Conservation (phyloP, 2,797 vertebrate species). For the Coracias cyanogaster region DNA sequence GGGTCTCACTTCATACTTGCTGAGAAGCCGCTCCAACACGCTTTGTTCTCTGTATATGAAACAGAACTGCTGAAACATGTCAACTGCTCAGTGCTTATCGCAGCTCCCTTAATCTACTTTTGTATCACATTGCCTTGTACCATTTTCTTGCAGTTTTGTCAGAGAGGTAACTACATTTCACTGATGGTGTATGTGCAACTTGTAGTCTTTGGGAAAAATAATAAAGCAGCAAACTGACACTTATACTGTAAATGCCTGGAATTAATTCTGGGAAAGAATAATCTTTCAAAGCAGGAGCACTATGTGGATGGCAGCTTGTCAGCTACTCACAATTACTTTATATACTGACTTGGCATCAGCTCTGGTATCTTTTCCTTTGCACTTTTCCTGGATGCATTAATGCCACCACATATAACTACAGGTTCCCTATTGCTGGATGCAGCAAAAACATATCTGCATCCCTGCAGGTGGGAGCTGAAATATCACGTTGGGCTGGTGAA, state of each 20-base stretch:
- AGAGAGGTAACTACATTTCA: background rate
- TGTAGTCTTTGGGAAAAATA: constrained; percentile 23
- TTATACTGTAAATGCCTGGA: constrained; percentile 3
- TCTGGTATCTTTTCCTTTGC: background rate
- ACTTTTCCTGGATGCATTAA: background rate
- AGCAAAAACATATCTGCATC: background rate
- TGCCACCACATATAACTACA: background rate
- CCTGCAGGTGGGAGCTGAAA: background rate
- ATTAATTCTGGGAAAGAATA: constrained; percentile 43
- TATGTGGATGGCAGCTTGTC: background rate
- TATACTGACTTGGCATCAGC: background rate
- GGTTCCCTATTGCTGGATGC: background rate
- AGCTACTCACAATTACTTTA: constrained; percentile 2
- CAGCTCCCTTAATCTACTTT: constrained; percentile 7
- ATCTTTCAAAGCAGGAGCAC: constrained; percentile 8
- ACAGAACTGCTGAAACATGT: constrained; percentile 37
- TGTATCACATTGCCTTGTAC: background rate
- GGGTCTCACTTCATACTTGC: background rate
- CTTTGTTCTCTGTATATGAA: constrained; percentile 40
- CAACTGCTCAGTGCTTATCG: background rate
- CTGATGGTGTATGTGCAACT: background rate
- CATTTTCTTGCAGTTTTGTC: background rate
- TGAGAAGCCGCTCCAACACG: background rate
- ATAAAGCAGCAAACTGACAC: constrained; percentile 14
- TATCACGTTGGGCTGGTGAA: background rate